Evolutionary conservation across 64 coral and sea anemone species (phyloP).

Genomic region (Astreopora myriophthalma): DNA sequence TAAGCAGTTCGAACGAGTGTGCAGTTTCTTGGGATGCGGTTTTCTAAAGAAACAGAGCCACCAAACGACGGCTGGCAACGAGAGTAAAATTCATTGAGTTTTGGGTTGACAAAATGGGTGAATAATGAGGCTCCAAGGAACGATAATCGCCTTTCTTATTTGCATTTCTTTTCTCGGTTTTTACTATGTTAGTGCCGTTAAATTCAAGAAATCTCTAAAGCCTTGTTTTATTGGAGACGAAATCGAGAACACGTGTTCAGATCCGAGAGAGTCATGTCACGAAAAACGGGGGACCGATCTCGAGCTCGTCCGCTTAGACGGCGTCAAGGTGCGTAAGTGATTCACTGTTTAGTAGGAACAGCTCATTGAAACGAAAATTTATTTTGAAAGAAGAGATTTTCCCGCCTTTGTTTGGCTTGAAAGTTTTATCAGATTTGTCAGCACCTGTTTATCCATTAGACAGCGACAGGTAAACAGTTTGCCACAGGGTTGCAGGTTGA

Average conservation of each 20-base stretch:
- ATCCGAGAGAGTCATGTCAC: constrained; percentile 46
- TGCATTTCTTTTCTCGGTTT: not conserved
- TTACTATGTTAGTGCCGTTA: not conserved
- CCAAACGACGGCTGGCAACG: not conserved
- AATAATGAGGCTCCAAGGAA: not conserved
- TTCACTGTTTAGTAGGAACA: not conserved
- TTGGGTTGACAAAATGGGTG: not conserved
- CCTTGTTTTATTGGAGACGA: constrained; percentile 63
- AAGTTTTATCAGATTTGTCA: not conserved
- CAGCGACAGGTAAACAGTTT: too few relatives aligned
- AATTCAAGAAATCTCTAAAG: constrained; percentile 32
- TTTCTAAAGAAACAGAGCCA: not conserved
- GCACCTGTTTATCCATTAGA: not conserved
- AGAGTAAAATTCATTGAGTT: not conserved
- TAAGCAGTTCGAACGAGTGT: too few relatives aligned
- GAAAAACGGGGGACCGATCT: not conserved
- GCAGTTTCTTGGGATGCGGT: not conserved
- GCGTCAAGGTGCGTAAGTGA: constrained; percentile 37
- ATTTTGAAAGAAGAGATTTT: not conserved
- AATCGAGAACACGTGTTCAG: constrained; percentile 50
- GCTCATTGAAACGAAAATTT: not conserved
- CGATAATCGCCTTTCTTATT: not conserved
- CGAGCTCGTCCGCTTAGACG: constrained; percentile 26
- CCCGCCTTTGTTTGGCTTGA: not conserved
- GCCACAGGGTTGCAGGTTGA: too few relatives aligned